Conservation (phyloP, 1,140 invertebrate species). For the Oreohelix idahoensis region DNA sequence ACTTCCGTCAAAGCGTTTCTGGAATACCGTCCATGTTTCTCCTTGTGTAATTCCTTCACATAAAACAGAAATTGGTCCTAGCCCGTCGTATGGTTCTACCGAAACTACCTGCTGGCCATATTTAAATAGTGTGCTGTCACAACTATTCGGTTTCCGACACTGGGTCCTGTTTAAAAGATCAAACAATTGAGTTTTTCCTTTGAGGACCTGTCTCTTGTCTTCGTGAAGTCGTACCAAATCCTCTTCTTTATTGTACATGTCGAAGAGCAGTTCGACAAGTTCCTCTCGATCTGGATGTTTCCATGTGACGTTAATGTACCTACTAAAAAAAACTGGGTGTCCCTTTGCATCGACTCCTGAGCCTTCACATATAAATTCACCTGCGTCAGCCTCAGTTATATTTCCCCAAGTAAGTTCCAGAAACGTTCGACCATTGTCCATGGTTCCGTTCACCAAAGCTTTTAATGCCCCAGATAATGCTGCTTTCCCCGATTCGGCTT, state of each 20-base stretch:
- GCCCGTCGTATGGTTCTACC: neutral
- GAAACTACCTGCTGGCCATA: neutral
- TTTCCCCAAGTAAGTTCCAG: neutral
- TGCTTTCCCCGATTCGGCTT: neutral
- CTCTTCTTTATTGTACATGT: neutral
- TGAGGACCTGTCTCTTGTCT: neutral
- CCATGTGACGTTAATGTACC: neutral
- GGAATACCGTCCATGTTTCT: conserved; percentile 76
- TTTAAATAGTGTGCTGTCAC: neutral
- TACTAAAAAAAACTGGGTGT: neutral
- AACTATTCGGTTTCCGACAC: neutral
- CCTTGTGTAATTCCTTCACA: neutral
- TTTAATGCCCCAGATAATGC: neutral
- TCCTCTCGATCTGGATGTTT: neutral
- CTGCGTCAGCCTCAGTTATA: neutral
- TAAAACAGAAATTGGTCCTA: neutral
- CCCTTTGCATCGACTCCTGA: neutral
- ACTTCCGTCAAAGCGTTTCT: conserved; percentile 73
- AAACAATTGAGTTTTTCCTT: neutral
- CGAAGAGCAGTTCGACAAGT: neutral
- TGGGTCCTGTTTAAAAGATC: neutral
- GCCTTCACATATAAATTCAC: neutral
- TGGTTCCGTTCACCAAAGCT: neutral
- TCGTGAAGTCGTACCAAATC: neutral
- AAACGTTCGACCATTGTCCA: neutral